phyloP scores from a whole-genome alignment of 2,797 vertebrate genomes.

The Aeoliscus strigatus region DNA sequence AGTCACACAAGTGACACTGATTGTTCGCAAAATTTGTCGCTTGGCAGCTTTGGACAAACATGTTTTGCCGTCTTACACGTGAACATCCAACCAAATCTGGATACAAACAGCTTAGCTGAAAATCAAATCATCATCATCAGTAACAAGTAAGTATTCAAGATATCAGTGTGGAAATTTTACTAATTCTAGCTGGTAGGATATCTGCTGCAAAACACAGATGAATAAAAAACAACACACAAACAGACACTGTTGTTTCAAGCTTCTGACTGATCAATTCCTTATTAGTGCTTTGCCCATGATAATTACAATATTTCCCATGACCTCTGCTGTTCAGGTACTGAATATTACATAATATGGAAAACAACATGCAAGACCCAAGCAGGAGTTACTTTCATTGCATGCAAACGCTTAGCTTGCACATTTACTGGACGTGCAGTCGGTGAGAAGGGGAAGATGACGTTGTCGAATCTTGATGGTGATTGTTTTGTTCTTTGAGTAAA shows the following conservation, averaged over 20 bases:
- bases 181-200: conserved; percentile 6
- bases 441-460: conserved; percentile 42
- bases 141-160: not conserved
- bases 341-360: conserved; percentile 29
- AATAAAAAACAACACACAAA: conserved; percentile 9
- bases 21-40: no score
- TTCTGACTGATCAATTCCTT: conserved; percentile 6
- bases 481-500: conserved; percentile 58
- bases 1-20: no score
- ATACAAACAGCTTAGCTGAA: no score
- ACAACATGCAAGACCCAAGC: conserved; percentile 13
- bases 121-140: no score
- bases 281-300: conserved; percentile 14
- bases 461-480: conserved; percentile 56
- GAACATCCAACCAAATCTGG: no score
- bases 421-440: conserved; percentile 23
- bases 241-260: conserved; percentile 1
- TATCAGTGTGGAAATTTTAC: conserved; percentile 1
- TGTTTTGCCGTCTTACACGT: no score
- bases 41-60: no score
- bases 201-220: conserved; percentile 5
- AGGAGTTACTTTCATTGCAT: conserved; percentile 33
- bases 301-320: conserved; percentile 19
- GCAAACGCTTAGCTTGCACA: conserved; percentile 44
- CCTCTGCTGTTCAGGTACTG: conserved; percentile 18